Conservation (phyloP, 92 coral and sea anemone genomes). For the Diadumene lineata region DNA sequence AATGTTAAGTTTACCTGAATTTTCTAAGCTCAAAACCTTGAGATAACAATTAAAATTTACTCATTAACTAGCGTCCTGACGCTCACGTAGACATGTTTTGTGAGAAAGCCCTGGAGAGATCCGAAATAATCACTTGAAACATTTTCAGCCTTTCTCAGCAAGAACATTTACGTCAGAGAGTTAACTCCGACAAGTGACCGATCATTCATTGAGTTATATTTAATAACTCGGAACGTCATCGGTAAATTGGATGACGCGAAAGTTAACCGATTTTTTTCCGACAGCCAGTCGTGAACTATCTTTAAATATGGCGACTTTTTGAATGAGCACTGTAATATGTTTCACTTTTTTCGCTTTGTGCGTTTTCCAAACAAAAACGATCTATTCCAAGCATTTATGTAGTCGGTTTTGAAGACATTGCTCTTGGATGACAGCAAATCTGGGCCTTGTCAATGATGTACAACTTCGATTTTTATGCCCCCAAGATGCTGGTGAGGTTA, state of each 20-base stretch:
- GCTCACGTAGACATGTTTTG: background rate
- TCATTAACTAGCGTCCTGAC: background rate
- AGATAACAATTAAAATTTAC: no score
- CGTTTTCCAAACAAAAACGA: slow-evolving; percentile 25
- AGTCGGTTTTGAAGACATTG: slow-evolving; percentile 30
- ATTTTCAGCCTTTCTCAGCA: background rate
- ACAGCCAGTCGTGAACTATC: slow-evolving; percentile 3
- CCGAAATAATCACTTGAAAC: background rate
- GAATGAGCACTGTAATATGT: background rate
- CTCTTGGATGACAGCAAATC: slow-evolving; percentile 91
- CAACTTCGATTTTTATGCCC: slow-evolving; percentile 97
- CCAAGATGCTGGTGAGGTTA: slow-evolving; percentile 88
- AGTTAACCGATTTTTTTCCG: background rate
- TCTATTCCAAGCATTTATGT: slow-evolving; percentile 20
- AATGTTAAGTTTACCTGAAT: no score
- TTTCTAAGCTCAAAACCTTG: no score
- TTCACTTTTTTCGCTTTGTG: background rate
- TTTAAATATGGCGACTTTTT: slow-evolving; percentile 34
- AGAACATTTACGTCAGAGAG: background rate
- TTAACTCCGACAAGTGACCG: background rate
- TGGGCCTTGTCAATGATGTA: slow-evolving; percentile 90
- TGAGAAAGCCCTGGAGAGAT: background rate
- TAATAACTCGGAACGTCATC: slow-evolving; percentile 20
- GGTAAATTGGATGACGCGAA: slow-evolving; percentile 23
- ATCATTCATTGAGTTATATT: background rate